Evolutionary conservation across 2,888 invertebrate genomes (phyloP).

Genomic region (Tanypteryx hageni): DNA sequence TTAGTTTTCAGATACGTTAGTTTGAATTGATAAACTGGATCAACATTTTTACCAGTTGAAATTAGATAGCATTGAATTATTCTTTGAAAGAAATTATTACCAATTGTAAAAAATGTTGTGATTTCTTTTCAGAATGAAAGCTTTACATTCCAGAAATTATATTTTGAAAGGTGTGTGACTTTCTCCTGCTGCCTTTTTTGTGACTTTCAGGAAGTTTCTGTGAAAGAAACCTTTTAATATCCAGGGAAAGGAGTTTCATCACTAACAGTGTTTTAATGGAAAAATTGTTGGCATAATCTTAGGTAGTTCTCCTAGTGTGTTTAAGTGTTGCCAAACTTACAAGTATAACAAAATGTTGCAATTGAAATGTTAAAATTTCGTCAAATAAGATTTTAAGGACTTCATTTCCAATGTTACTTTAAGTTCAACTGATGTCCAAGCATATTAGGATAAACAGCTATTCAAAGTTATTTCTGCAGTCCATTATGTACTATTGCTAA

Average conservation of each 20-base stretch:
- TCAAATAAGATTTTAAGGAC: too few relatives aligned
- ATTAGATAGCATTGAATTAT: too few relatives aligned
- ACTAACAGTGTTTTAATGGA: conserved; percentile 6
- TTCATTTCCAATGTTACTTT: too few relatives aligned
- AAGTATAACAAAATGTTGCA: too few relatives aligned
- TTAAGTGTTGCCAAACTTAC: too few relatives aligned
- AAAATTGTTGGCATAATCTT: neutral
- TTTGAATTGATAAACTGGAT: neutral
- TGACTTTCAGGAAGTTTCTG: neutral
- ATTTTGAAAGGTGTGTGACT: conserved; percentile 48
- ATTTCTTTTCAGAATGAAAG: conserved; percentile 49
- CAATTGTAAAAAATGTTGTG: neutral
- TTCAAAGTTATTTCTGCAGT: too few relatives aligned
- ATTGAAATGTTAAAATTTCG: too few relatives aligned
- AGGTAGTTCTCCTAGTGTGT: too few relatives aligned
- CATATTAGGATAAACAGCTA: too few relatives aligned
- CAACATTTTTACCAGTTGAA: neutral
- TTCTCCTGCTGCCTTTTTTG: conserved; percentile 47
- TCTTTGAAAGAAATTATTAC: neutral
- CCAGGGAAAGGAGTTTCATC: neutral
- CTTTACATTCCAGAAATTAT: conserved; percentile 44
- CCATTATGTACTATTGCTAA: too few relatives aligned
- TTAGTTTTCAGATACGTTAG: neutral
- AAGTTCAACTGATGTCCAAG: too few relatives aligned
- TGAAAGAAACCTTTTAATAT: neutral